Base-by-base conservation (phyloP, 2,113 vertebrate species). In the Rattus rattus region DNA sequence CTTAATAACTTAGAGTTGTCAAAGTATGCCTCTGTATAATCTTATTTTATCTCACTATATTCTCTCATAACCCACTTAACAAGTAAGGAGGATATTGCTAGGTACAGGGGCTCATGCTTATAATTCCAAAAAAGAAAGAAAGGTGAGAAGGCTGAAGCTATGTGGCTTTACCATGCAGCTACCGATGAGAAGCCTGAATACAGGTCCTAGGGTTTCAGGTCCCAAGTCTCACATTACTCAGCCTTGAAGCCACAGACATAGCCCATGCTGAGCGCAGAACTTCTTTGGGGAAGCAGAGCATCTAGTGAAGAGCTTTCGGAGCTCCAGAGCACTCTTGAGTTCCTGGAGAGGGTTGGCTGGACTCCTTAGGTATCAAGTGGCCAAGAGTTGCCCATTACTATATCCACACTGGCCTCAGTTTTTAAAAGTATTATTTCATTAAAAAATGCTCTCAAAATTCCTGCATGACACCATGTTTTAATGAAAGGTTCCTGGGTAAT, bases 351-450 rank as follows among this genome's bases (percentile, higher is more conserved):
- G 28, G 20, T 69, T 75, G 72, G 43, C 43, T 43, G 43, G 43
- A 65, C 73, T 61, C 75, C 28, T 28, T 11, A 16, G 75, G 86
- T 13, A 16, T 96, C 52, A 77, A 12, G 84, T 12, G 39, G 70
- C 91, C 39, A 26, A 26, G 30, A 61, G 17, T 33, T 24, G 17
- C 2, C 61, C 39, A 30, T 52, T 63, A 1, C 19, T 86, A 39
- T 94, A 59, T 73, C 73, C 70, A 1, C 81, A 12, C 11, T 5
- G n/a, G 17, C 47, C n/a, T 8, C 20, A 39, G 72, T 84, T n/a
- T 72, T 84, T n/a, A 28, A 65, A 67, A 24, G 59, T 91, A 24
- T 81, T 59, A 59, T 56, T 94, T 87, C 95, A 79, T 73, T 87
- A 36, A 87, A 80, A 83, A 91, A 36, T 65, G 12, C 28, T 73